Base-by-base conservation (phyloP, 2,797 vertebrate genomes). In the Sparidentex hasta region DNA sequence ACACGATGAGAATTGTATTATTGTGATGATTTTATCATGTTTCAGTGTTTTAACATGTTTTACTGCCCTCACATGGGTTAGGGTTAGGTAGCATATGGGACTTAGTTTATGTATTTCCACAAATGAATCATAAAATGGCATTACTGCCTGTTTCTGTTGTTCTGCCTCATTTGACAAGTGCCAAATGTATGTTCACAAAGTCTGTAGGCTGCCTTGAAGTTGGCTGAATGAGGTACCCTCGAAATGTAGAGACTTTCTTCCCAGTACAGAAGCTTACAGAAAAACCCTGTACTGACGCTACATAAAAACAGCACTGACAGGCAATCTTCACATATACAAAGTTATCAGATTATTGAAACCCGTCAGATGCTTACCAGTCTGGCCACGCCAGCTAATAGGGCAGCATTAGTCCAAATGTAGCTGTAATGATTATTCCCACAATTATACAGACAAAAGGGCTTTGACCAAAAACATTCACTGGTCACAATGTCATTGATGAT, bases 361-460 rank as follows among this genome's bases (percentile, higher is more conserved):
- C 71, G 71, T 90, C 65, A 58, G 62, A 78, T 80, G 71, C 62
- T 89, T 82, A 65, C 77, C 72, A 89, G 75, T 87, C 87, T 80
- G 80, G 66, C 86, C 82, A 83, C 72, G 43, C 86, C 71, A 77
- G 55, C 73, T 76, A 81, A 84, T 59, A 74, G 85, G 69, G 57
- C 81, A 78, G 80, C 41, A 44, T 11, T 76, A 77, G 76, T 75
- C 56, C 41, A 84, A 83, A 82, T 87, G 75, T 54, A 76, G 85
- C 70, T 80, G 65, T 88, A 89, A 87, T 90, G 82, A 92, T 87
- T 81, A 90, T 87, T 87, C 74, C 78, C 71, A 74, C 81, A 71
- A 87, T 86, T 80, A 80, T 46, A 76, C 64, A 66, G 61, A 89
- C 78, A 87, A 82, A 89, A 67, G 38, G 59, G 38, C 83, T 82